phyloP scores from a whole-genome alignment of 2,113 vertebrate genomes.

The Chionis minor region DNA sequence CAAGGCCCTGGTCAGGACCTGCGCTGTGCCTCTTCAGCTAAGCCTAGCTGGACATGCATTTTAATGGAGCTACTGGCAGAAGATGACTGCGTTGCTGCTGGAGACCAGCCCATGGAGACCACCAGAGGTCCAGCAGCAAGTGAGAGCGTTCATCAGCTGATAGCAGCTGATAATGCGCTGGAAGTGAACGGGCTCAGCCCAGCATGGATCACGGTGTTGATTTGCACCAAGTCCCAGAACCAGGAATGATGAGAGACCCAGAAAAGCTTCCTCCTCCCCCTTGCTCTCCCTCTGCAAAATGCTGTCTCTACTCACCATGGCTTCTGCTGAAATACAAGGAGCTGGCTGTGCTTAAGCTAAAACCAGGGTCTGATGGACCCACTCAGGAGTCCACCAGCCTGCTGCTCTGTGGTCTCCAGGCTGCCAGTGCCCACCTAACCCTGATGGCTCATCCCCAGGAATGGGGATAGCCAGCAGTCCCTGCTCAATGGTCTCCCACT shows the following conservation, averaged over 20 bases:
- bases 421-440: background rate
- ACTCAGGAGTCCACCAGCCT: background rate
- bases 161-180: fast-evolving
- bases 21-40: background rate
- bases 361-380: background rate
- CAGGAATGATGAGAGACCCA: background rate
- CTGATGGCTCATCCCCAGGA: background rate
- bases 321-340: background rate
- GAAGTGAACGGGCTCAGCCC: background rate
- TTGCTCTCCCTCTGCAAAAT: background rate
- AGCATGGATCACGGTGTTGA: fast-evolving
- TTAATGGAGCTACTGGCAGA: background rate
- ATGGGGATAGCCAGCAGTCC: background rate
- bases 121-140: fast-evolving
- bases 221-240: background rate
- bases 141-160: background rate
- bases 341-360: background rate
- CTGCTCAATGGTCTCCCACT: background rate
- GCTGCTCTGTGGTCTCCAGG: background rate
- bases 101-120: background rate
- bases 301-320: background rate
- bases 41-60: background rate
- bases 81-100: background rate
- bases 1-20: background rate
- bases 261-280: background rate